Evolutionary conservation across 2,797 vertebrate genomes (phyloP).

Genomic region (Halcyon chelicuti): DNA sequence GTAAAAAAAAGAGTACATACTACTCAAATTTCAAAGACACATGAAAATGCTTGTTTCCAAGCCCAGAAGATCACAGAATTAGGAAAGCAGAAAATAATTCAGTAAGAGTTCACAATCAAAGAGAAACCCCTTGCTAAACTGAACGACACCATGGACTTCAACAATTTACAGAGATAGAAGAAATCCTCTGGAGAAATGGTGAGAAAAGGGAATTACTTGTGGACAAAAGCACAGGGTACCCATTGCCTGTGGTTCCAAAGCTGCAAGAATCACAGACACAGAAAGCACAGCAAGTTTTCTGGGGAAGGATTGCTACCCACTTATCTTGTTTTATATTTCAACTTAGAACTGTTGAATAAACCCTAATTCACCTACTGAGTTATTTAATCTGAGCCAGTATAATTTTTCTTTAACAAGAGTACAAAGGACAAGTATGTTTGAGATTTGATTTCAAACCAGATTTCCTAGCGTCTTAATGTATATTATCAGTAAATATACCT

Average conservation of each 20-base stretch:
- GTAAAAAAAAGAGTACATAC: neutral
- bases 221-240: neutral
- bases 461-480: neutral
- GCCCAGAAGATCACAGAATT: neutral
- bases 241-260: accelerated
- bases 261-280: neutral
- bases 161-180: neutral
- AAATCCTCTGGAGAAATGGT: neutral
- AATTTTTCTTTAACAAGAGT: neutral
- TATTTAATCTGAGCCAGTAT: neutral
- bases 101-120: neutral
- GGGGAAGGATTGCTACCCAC: neutral
- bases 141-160: neutral
- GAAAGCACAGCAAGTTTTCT: neutral
- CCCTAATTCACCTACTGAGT: neutral
- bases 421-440: neutral
- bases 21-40: neutral
- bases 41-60: neutral
- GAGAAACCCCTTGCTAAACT: neutral
- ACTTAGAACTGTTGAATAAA: neutral
- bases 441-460: neutral
- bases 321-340: neutral
- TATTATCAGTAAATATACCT: neutral
- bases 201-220: neutral
- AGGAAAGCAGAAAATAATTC: neutral